phyloP scores from a whole-genome alignment of 2,113 vertebrate species.

The Tenrec ecaudatus region DNA sequence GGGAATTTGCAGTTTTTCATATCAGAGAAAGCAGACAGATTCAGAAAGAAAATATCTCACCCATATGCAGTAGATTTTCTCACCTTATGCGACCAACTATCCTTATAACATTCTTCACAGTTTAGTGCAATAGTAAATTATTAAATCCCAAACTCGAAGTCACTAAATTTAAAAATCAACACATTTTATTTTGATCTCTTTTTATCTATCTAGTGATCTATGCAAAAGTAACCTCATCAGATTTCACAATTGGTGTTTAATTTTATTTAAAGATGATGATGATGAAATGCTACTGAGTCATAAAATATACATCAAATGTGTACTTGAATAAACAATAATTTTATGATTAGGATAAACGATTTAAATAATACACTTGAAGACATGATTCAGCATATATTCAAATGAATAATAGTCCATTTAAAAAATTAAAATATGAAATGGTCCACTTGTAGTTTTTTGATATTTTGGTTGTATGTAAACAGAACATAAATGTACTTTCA shows the following conservation, averaged over 20 bases:
- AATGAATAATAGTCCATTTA: conserved; percentile 50
- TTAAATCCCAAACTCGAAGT: conserved; percentile 29
- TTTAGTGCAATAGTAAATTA: conserved; percentile 41
- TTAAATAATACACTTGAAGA: conserved; percentile 40
- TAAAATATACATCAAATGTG: conserved; percentile 59
- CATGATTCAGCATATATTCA: conserved; percentile 10
- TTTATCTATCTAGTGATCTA: not conserved
- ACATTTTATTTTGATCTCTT: accelerated
- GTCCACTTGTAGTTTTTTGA: conserved; percentile 33
- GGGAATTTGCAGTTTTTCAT: conserved; percentile 15
- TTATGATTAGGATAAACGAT: conserved; percentile 35
- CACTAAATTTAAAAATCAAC: conserved; percentile 42
- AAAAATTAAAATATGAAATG: conserved; percentile 31
- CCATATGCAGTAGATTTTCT: not conserved
- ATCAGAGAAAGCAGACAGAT: not conserved
- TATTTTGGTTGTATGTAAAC: conserved; percentile 28
- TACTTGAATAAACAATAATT: conserved; percentile 50
- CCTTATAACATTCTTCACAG: conserved; percentile 44
- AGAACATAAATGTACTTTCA: not conserved
- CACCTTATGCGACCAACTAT: conserved; percentile 11
- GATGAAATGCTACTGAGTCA: conserved; percentile 41
- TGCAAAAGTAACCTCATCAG: conserved; percentile 52
- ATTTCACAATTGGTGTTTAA: not conserved
- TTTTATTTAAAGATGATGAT: conserved; percentile 63
- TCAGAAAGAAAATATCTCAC: not conserved